A percentile compares a stretch with the other conserved stretches of the same genome.
Evolutionary conservation across 1,140 invertebrate genomes (phyloP).

Genomic region (Drosophila triauraria): DNA sequence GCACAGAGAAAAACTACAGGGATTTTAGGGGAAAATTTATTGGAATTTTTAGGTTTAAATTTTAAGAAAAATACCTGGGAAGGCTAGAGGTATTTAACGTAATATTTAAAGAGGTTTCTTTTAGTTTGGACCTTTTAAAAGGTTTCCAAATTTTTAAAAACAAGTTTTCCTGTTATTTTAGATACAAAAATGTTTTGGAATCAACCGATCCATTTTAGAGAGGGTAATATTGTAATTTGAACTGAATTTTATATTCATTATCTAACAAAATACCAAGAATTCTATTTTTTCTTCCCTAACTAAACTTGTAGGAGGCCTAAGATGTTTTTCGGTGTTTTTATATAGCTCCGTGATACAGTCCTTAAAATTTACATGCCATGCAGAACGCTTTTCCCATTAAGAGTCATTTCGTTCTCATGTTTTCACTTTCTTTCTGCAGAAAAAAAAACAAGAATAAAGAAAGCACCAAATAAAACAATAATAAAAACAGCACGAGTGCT

Average conservation of each 20-base stretch:
- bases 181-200: too few species aligned
- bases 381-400: conserved; percentile 40
- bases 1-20: neutral
- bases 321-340: neutral
- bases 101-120: too few species aligned
- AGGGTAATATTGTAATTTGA: too few species aligned
- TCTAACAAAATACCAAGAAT: too few species aligned
- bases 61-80: too few species aligned
- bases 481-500: conserved; percentile 32
- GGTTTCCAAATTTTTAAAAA: too few species aligned
- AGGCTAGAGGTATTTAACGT: too few species aligned
- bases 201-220: too few species aligned
- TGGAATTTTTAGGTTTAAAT: neutral
- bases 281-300: neutral
- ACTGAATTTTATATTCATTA: too few species aligned
- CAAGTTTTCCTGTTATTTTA: too few species aligned
- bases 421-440: conserved; percentile 17
- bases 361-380: conserved; percentile 30
- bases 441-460: neutral
- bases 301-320: neutral
- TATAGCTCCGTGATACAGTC: neutral
- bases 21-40: too few species aligned
- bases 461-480: conserved; percentile 16
- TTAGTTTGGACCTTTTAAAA: too few species aligned
- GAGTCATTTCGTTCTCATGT: conserved; percentile 30